Conservation (phyloP, 2,113 vertebrate species). For the Spermophilus dauricus region DNA sequence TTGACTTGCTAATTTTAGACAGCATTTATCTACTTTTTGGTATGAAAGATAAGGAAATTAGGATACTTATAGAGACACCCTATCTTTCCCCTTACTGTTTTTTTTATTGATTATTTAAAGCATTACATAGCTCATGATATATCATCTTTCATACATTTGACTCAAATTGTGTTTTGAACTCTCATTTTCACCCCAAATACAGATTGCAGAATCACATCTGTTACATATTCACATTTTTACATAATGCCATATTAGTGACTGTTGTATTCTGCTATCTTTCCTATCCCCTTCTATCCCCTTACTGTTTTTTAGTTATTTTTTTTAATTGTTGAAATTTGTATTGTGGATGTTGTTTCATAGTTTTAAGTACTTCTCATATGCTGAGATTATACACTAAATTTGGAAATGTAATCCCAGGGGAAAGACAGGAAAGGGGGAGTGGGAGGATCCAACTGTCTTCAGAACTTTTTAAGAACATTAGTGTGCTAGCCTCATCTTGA, state of each 20-base stretch:
- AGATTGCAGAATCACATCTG: no score
- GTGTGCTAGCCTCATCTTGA: background rate
- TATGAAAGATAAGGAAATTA: conserved; percentile 51
- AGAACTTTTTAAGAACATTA: background rate
- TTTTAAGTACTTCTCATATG: background rate
- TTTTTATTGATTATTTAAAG: no score
- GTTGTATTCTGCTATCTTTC: no score
- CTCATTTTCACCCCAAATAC: no score
- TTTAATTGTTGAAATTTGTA: background rate
- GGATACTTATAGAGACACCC: background rate
- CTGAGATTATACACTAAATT: background rate
- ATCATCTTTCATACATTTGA: no score
- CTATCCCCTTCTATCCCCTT: no score
- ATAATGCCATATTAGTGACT: no score
- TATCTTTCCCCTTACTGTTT: background rate
- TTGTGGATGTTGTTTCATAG: background rate
- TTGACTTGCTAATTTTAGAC: conserved; percentile 25
- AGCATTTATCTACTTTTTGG: background rate
- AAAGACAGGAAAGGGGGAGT: background rate
- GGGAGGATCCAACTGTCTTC: background rate
- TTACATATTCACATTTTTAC: no score
- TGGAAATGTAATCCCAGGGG: background rate
- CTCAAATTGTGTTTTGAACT: no score
- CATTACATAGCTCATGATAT: no score
- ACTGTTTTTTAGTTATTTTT: background rate